Evolutionary conservation across 2,888 invertebrate genomes (phyloP).

Genomic region (Acanthococcus lagerstroemiae): DNA sequence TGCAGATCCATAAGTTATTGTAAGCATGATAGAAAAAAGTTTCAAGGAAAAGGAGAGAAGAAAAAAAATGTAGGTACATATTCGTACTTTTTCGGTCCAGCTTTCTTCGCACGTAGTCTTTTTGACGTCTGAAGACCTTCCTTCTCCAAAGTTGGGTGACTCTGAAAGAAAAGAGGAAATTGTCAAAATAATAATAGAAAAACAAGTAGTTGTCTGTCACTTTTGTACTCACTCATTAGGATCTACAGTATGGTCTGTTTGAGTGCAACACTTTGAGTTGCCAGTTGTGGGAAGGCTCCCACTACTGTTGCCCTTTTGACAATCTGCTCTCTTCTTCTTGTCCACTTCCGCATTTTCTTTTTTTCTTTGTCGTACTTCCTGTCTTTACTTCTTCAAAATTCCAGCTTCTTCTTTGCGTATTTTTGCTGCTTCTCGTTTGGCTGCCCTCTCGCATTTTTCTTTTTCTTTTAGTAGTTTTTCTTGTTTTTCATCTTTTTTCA

Average conservation of each 20-base stretch:
- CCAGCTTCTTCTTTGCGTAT: background rate
- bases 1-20: background rate
- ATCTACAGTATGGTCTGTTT: no score
- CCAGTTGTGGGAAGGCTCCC: no score
- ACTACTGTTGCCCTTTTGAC: no score
- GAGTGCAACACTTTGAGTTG: no score
- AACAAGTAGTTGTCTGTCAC: no score
- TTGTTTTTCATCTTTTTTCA: background rate
- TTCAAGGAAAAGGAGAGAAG: background rate
- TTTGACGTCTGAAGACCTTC: background rate
- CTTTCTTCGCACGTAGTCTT: no score
- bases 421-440: background rate
- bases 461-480: background rate
- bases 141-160: background rate
- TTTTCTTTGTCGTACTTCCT: background rate
- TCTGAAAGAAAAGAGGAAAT: no score
- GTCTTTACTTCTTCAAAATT: background rate
- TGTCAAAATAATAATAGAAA: no score
- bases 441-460: background rate
- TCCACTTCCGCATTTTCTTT: background rate
- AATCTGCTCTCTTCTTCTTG: background rate
- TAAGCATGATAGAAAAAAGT: background rate
- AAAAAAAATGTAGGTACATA: background rate
- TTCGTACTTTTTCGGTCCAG: background rate
- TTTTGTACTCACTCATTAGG: no score